Conservation (phyloP, 2,113 vertebrate species). For the Pogonocichla stellata region DNA sequence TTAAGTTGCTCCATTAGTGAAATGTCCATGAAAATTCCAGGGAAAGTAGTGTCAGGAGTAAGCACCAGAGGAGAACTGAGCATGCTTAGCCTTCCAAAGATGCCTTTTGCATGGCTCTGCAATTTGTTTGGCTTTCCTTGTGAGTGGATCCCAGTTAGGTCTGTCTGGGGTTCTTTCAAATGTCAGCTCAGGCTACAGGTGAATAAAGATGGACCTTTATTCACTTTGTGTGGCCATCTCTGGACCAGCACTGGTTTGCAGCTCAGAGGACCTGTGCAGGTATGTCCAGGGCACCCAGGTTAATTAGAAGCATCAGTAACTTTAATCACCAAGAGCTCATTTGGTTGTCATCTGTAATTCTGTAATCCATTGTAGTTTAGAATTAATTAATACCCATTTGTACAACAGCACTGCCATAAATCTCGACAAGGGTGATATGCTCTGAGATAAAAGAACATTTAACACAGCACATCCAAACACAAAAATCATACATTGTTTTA, state of each 20-base stretch:
- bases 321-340: constrained; percentile 65
- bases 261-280: background rate
- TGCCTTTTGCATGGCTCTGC: background rate
- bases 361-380: constrained; percentile 48
- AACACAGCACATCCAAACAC: background rate
- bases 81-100: background rate
- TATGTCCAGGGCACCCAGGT: constrained; percentile 40
- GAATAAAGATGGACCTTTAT: background rate
- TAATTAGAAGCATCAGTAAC: constrained; percentile 61
- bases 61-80: background rate
- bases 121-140: background rate
- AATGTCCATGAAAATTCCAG: background rate
- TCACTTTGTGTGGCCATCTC: background rate
- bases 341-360: constrained; percentile 63
- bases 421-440: constrained; percentile 8
- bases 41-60: background rate
- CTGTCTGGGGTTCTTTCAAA: background rate
- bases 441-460: constrained; percentile 31
- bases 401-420: constrained; percentile 6
- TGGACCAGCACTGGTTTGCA: background rate
- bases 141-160: background rate
- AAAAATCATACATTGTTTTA: constrained; percentile 1
- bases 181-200: background rate
- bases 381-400: constrained; percentile 65
- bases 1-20: background rate